Evolutionary conservation across 92 coral and sea anemone genomes (phyloP).

Genomic region (Actinostola sp.): DNA sequence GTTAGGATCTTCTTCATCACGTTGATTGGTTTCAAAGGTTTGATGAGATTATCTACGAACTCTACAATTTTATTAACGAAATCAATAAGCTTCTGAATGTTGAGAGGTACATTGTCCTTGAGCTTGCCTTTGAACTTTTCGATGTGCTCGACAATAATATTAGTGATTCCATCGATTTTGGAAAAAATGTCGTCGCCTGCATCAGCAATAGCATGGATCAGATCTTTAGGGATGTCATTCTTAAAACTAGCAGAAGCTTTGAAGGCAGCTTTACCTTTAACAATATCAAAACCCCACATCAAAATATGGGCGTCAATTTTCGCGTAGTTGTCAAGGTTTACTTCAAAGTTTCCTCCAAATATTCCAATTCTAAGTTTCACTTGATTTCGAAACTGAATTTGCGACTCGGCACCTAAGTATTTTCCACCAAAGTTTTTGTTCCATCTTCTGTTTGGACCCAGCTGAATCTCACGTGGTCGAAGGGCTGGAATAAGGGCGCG

Average conservation of each 20-base stretch:
- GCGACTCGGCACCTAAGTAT: constrained; percentile 78
- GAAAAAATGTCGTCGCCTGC: constrained; percentile 59
- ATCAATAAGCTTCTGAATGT: constrained; percentile 38
- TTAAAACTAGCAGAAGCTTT: constrained; percentile 77
- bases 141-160: constrained; percentile 50
- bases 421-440: constrained; percentile 69
- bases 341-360: constrained; percentile 81
- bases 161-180: constrained; percentile 60
- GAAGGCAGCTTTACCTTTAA: constrained; percentile 81
- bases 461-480: constrained; percentile 73
- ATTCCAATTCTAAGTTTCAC: constrained; percentile 70
- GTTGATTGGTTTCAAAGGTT: constrained; percentile 38
- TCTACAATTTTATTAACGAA: constrained; percentile 51
- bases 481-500: constrained; percentile 80
- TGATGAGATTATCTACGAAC: constrained; percentile 39
- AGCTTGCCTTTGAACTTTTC: constrained; percentile 52
- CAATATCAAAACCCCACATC: constrained; percentile 66
- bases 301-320: constrained; percentile 70
- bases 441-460: constrained; percentile 74
- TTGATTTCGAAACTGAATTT: constrained; percentile 69
- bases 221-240: constrained; percentile 83
- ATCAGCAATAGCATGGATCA: constrained; percentile 70
- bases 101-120: constrained; percentile 41
- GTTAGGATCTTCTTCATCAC: constrained; percentile 26
- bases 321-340: constrained; percentile 77